Evolutionary conservation across 1,140 invertebrate species (phyloP).

Genomic region (Bradynema listronoti): DNA sequence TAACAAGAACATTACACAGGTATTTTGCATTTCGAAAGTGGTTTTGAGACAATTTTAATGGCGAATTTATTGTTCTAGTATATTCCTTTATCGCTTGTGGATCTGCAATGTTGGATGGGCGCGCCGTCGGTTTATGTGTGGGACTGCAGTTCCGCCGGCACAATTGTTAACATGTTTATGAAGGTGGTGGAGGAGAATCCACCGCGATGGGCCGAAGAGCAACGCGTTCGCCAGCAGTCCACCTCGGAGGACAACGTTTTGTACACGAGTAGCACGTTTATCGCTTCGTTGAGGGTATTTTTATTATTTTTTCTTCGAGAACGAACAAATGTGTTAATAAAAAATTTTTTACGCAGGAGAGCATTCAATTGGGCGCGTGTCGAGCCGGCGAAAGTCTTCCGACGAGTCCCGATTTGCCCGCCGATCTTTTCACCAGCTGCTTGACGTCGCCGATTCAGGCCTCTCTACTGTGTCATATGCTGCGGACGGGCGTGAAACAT

Average conservation of each 20-base stretch:
- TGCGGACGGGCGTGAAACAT: conserved; percentile 39
- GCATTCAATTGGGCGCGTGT: conserved; percentile 92
- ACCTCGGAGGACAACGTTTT: no score
- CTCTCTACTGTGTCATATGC: conserved; percentile 73
- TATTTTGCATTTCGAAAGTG: conserved; percentile 12
- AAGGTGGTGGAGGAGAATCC: conserved; percentile 49
- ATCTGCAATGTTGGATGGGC: conserved; percentile 97
- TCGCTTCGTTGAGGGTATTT: conserved; percentile 17
- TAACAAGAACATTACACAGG: conserved; percentile 69
- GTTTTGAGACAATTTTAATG: conserved; percentile 10
- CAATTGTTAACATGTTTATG: conserved; percentile 62
- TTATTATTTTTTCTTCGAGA: no score
- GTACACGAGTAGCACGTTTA: conserved; percentile 4
- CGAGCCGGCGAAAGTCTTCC: conserved; percentile 81
- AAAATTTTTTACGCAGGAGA: conserved; percentile 70
- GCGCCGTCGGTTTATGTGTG: conserved; percentile 97
- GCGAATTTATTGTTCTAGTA: conserved; percentile 70
- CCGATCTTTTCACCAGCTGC: conserved; percentile 94
- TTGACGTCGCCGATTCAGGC: conserved; percentile 96
- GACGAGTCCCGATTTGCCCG: conserved; percentile 89
- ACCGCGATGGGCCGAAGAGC: conserved; percentile 22
- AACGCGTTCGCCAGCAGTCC: no score
- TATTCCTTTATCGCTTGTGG: conserved; percentile 94
- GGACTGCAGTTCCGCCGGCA: conserved; percentile 95
- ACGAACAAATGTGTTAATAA: no score